Percentiles rank a stretch among this genome's conserved stretches.
phyloP scores from a whole-genome alignment of 1,140 invertebrate genomes.

The Harlomillsia oculata region DNA sequence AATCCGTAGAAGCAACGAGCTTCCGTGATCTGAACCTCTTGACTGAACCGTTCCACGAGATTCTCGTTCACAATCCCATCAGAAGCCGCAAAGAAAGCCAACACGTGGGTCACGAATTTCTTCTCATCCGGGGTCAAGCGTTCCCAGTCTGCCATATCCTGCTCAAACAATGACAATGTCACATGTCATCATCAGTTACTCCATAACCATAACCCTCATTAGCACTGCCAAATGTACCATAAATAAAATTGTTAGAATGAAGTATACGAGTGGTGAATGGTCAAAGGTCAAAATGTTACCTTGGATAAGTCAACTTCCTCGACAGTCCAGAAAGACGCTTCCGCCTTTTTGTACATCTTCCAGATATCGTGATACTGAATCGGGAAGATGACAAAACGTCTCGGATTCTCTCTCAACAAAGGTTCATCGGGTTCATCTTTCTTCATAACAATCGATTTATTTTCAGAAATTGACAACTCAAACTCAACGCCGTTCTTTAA shows the following conservation, averaged over 20 bases:
- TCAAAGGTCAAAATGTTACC: conserved; percentile 41
- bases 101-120: conserved; percentile 92
- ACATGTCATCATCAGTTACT: no score
- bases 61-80: conserved; percentile 99
- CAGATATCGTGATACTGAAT: conserved; percentile 92
- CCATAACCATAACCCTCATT: no score
- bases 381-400: conserved; percentile 91
- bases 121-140: conserved; percentile 72
- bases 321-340: conserved; percentile 97
- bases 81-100: conserved; percentile 98
- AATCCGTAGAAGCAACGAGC: conserved; percentile 98
- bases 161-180: conserved; percentile 14
- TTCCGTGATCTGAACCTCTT: conserved; percentile 95
- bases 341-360: conserved; percentile 98
- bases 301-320: conserved; percentile 90
- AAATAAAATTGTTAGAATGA: no score
- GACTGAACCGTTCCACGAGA: conserved; percentile 90
- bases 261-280: no score
- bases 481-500: no score
- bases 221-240: no score
- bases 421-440: conserved; percentile 65
- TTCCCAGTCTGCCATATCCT: conserved; percentile 82
- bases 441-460: no score
- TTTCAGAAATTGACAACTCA: no score
- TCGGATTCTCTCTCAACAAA: conserved; percentile 77